These are phyloP conservation scores for Zoanthus gigantus DNA, from an alignment of 92 coral and sea anemone genomes.

Conservation along the genomic window DNA sequence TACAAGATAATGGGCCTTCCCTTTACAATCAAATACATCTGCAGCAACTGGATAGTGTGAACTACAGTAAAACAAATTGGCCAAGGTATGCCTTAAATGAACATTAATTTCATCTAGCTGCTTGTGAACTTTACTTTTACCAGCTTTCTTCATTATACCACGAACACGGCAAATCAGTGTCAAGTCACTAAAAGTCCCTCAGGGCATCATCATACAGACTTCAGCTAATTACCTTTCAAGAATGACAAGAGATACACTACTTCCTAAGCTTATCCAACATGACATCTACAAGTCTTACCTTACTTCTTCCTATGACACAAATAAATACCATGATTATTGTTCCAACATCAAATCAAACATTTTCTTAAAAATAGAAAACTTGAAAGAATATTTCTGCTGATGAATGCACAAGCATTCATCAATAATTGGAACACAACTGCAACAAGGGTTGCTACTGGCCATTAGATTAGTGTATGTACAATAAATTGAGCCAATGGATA, in stretches of 20 bases:
- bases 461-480: neutral
- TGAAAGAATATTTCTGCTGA: neutral
- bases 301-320: conserved; percentile 58
- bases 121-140: conserved; percentile 15
- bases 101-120: conserved; percentile 15
- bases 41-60: neutral
- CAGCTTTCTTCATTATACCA: conserved; percentile 31
- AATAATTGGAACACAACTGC: neutral
- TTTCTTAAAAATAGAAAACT: too few species aligned
- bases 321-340: conserved; percentile 64
- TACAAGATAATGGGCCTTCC: neutral
- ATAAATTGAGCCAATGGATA: neutral
- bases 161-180: neutral
- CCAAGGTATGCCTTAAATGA: conserved; percentile 20
- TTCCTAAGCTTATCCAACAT: conserved; percentile 26
- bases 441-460: neutral
- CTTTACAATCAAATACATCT: neutral
- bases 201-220: neutral
- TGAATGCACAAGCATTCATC: neutral
- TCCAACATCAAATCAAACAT: neutral
- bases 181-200: neutral
- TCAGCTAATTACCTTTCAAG: neutral
- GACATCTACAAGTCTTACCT: conserved; percentile 51
- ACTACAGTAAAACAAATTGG: conserved; percentile 5
- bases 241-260: neutral